Evolutionary conservation across 2,888 invertebrate genomes (phyloP).

Genomic region (Oxyscelio sp.): DNA sequence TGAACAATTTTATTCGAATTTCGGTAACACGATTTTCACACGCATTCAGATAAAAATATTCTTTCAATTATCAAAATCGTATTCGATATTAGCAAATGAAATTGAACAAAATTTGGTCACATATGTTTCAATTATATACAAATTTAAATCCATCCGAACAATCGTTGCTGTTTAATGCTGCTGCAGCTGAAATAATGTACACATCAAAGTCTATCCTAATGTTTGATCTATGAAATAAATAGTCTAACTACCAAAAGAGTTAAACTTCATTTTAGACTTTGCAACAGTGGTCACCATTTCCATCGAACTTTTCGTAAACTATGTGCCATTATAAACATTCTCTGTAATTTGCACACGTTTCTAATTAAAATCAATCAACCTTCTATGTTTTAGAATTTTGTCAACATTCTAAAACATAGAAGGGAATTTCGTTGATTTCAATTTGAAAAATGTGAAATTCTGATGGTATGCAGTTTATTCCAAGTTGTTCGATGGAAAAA

Average conservation of each 20-base stretch:
- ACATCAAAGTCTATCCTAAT: background rate
- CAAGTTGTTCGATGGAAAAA: no score
- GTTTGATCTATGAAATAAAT: no score
- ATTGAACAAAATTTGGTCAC: background rate
- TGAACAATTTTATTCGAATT: constrained; percentile 10
- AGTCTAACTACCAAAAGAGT: background rate
- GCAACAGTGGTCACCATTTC: background rate
- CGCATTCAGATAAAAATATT: constrained; percentile 4
- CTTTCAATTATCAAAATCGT: constrained; percentile 3
- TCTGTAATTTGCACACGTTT: no score
- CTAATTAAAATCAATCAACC: no score
- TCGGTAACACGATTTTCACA: constrained; percentile 8
- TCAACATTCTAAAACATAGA: no score
- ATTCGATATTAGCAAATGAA: background rate
- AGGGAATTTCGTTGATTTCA: no score
- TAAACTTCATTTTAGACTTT: background rate
- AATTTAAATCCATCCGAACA: background rate
- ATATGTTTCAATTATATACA: background rate
- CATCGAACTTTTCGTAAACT: no score
- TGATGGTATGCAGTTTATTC: no score
- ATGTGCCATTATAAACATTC: no score
- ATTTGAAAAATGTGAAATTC: no score
- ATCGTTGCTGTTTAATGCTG: background rate
- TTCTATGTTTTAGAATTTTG: no score
- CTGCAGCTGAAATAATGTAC: background rate